These are phyloP conservation scores for Strongylocentrotus purpuratus DNA, from an alignment of 35 echinoderm and acorn worm species.

Conservation along the genomic window DNA sequence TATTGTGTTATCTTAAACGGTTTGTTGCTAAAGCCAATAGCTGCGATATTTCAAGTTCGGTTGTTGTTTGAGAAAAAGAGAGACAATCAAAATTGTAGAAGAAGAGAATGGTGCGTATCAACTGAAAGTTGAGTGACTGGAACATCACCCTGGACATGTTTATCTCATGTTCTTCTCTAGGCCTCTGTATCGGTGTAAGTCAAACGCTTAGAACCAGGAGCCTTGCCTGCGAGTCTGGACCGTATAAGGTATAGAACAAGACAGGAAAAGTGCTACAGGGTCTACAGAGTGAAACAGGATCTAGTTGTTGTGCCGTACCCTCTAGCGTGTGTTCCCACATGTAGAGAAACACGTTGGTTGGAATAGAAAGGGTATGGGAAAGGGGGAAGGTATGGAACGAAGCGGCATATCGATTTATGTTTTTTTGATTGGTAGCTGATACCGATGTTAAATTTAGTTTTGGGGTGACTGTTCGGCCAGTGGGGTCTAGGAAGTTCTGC, in stretches of 20 bases:
- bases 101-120: neutral
- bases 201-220: neutral
- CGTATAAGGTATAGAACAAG: neutral
- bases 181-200: neutral
- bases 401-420: neutral
- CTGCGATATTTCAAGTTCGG: no score
- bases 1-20: no score
- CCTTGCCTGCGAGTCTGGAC: neutral
- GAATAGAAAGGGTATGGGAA: neutral
- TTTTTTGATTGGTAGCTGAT: neutral
- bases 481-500: neutral
- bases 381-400: neutral
- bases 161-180: neutral
- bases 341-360: neutral
- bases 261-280: neutral
- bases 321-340: slow-evolving; percentile 9
- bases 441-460: neutral
- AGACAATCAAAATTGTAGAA: neutral
- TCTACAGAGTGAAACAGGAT: neutral
- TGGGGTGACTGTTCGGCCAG: neutral
- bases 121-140: neutral
- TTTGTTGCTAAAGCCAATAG: no score
- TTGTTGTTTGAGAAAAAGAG: no score
- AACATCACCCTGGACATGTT: neutral
- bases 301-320: slow-evolving; percentile 15